Base-by-base conservation (phyloP, 2,113 vertebrate species). In the Periophthalmodon schlosseri region DNA sequence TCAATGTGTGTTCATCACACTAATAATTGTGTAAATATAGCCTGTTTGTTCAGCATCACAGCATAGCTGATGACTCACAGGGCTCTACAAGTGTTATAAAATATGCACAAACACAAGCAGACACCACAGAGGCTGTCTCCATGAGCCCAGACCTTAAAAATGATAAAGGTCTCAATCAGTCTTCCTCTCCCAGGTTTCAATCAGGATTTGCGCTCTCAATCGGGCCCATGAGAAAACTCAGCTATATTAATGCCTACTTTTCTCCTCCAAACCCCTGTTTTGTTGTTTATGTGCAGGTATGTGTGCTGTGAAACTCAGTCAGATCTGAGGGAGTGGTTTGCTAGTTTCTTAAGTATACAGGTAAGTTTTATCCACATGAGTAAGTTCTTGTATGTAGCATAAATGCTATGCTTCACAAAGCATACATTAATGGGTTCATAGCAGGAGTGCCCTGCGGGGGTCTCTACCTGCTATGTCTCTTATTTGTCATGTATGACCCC, bases 271-370 rank as follows among this genome's bases (percentile, higher is more conserved):
- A 66, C 4, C 5, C 18, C 9, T 56, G 52, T 21, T 68, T 68
- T 64, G 13, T 47, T 73, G 11, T 85, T 73, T 74, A 58, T 87
- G 63, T 75, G 4, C 88, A 99, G 97, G 96, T 99, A 97, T 88
- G 92, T 98, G 44, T 97, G 97, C 91, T 98, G 96, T 79, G 95
- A 97, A 65, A 95, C 94, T 0, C 94, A 95, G 88, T 86, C 92
- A 0, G 97, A 98, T 15, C 94, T 97, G 86, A 95, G 94, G 56
- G 95, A 97, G 79, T 99, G 97, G 97, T 95, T 96, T 0, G 96
- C 96, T 21, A 95, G 95, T 4, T 96, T 98, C 80, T 87, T 96
- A 7, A 96, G 94, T 15, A 93, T 96, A 70, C 96, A 99, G 97
- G 97, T 99, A 23, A 5, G 87, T 47, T 13, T 18, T n/a, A 28